These are phyloP conservation scores for Proterorhinus semilunaris DNA, from an alignment of 2,113 vertebrate species.

Conservation along the genomic window DNA sequence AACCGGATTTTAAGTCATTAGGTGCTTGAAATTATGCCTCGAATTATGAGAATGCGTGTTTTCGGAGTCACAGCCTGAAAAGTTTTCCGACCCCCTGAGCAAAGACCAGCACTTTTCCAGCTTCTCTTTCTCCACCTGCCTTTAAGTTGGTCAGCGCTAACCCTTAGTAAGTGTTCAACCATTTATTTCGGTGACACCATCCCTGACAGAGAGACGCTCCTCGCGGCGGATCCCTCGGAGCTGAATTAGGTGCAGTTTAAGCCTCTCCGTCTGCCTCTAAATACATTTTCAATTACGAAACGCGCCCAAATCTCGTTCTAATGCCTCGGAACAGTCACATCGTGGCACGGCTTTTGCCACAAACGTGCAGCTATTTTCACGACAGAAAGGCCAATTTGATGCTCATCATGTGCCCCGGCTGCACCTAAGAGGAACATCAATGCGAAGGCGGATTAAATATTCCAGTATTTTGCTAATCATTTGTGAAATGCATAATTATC, in stretches of 20 bases:
- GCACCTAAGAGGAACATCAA: constrained; percentile 70
- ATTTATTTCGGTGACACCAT: background rate
- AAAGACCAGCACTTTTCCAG: too few species aligned
- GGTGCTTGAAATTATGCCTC: too few species aligned
- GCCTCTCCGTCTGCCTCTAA: constrained; percentile 55
- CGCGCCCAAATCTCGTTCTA: constrained; percentile 51
- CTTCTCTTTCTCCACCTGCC: too few species aligned
- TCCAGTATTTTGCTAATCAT: constrained; percentile 80
- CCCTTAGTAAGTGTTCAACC: background rate
- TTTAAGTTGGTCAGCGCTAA: background rate
- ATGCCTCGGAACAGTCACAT: constrained; percentile 53
- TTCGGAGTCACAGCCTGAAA: too few species aligned
- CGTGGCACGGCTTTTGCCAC: constrained; percentile 60
- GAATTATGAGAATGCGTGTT: too few species aligned
- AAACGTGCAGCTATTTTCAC: constrained; percentile 67
- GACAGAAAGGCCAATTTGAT: constrained; percentile 73
- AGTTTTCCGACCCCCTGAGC: too few species aligned
- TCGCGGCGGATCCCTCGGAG: constrained; percentile 37
- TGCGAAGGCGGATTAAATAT: constrained; percentile 77
- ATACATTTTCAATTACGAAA: constrained; percentile 68
- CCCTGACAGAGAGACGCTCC: constrained; percentile 16
- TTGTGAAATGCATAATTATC: constrained; percentile 79
- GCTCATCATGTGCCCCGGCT: constrained; percentile 66
- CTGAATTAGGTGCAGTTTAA: constrained; percentile 36
- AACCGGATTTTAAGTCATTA: too few species aligned